Evolutionary conservation across 2,113 vertebrate species (phyloP).

Genomic region (Hucho hucho): DNA sequence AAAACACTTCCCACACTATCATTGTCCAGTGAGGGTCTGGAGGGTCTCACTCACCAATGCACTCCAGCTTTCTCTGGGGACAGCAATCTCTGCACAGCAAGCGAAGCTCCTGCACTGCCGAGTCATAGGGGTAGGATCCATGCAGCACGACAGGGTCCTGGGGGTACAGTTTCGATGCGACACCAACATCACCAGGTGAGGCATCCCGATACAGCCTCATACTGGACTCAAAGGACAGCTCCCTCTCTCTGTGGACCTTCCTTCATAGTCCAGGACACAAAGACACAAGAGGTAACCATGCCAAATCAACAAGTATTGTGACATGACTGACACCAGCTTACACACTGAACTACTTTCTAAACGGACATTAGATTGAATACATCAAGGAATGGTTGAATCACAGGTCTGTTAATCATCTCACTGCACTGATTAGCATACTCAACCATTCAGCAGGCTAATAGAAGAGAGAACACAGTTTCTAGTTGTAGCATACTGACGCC

Average conservation of each 20-base stretch:
- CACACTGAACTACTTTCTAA: neutral
- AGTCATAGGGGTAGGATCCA: slow-evolving; percentile 77
- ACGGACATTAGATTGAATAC: too few species aligned
- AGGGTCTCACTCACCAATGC: slow-evolving; percentile 77
- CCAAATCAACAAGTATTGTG: neutral
- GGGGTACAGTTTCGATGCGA: slow-evolving; percentile 81
- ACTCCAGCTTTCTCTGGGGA: slow-evolving; percentile 91
- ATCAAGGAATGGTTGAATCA: neutral
- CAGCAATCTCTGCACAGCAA: slow-evolving; percentile 79
- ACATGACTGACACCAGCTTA: neutral
- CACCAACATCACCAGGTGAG: slow-evolving; percentile 77
- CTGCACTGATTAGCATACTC: neutral
- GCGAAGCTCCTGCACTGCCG: slow-evolving; percentile 81
- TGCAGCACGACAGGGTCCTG: slow-evolving; percentile 16
- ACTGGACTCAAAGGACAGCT: slow-evolving; percentile 76
- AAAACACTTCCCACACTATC: neutral
- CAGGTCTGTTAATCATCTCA: neutral
- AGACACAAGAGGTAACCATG: neutral
- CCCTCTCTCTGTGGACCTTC: slow-evolving; percentile 74
- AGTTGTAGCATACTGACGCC: slow-evolving; percentile 40
- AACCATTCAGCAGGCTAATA: neutral
- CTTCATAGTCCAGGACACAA: slow-evolving; percentile 54
- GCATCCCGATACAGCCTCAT: slow-evolving; percentile 73
- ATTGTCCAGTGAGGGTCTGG: neutral
- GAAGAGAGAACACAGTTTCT: neutral